These are phyloP conservation scores for Argynnis bischoffii DNA, from an alignment of 2,888 invertebrate species.

Conservation along the genomic window DNA sequence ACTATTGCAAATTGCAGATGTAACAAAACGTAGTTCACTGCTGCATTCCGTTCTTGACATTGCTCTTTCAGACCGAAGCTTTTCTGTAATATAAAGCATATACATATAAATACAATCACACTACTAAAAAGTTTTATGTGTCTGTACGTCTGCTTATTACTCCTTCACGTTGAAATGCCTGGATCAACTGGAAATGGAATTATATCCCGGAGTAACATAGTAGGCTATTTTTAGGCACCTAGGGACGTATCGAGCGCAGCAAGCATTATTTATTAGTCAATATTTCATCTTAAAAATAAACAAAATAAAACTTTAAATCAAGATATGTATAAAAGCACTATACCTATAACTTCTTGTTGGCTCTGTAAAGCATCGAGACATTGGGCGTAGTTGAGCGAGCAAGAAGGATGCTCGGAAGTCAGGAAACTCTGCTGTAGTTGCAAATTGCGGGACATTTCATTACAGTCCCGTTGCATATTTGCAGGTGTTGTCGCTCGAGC, in stretches of 20 bases:
- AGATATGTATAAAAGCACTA: too few relatives aligned
- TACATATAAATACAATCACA: not conserved
- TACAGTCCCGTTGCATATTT: slow-evolving; percentile 47
- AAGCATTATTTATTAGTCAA: too few relatives aligned
- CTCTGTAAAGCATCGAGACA: slow-evolving; percentile 52
- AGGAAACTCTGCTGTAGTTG: slow-evolving; percentile 47
- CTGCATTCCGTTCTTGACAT: slow-evolving; percentile 57
- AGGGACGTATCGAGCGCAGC: too few relatives aligned
- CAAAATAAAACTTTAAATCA: slow-evolving; percentile 32
- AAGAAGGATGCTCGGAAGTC: slow-evolving; percentile 43
- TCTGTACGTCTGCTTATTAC: too few relatives aligned
- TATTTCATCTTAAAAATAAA: not conserved
- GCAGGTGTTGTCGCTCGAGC: slow-evolving; percentile 43
- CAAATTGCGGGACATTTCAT: slow-evolving; percentile 47
- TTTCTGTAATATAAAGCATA: slow-evolving; percentile 49
- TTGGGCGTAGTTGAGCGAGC: slow-evolving; percentile 49
- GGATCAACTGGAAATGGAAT: too few relatives aligned
- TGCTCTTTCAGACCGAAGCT: slow-evolving; percentile 53
- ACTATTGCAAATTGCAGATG: slow-evolving; percentile 55
- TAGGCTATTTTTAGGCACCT: too few relatives aligned
- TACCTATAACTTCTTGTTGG: slow-evolving; percentile 60
- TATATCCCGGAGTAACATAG: not conserved
- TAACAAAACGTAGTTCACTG: slow-evolving; percentile 51
- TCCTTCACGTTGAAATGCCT: too few relatives aligned
- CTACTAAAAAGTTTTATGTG: too few relatives aligned